These are phyloP conservation scores for Rhynchonycteris naso DNA, from an alignment of 2,797 vertebrate species.

Conservation along the genomic window DNA sequence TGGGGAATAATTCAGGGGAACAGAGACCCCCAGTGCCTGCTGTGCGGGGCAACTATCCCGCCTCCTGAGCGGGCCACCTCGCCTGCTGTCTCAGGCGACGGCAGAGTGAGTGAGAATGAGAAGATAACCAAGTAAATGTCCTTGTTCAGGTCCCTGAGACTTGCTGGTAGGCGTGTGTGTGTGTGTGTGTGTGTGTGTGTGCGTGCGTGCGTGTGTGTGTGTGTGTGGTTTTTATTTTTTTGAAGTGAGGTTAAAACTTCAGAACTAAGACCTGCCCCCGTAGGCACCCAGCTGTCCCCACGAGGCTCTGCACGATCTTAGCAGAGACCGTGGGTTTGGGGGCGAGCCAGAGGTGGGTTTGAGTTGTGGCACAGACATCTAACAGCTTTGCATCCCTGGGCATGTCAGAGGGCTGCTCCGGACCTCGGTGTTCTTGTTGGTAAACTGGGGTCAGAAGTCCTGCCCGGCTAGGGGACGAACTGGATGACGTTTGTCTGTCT, in stretches of 20 bases:
- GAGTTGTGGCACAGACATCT: not conserved
- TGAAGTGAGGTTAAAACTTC: not conserved
- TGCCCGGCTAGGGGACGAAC: not conserved
- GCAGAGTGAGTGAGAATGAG: not conserved
- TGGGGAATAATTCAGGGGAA: not conserved
- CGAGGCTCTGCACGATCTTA: not conserved
- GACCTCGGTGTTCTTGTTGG: not conserved
- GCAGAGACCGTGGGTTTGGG: conserved; percentile 24
- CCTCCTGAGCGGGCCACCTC: not conserved
- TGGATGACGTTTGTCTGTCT: not conserved
- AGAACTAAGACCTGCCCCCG: not conserved
- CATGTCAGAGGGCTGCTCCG: not conserved
- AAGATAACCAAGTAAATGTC: not conserved
- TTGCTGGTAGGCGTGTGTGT: no score
- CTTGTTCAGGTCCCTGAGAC: not conserved
- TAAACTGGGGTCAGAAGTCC: not conserved
- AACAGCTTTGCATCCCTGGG: not conserved
- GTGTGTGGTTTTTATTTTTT: no score
- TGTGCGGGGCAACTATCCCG: rapidly evolving
- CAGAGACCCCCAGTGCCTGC: not conserved
- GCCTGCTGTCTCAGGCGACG: not conserved
- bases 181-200: no score
- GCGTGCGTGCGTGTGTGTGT: no score
- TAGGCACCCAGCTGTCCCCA: not conserved
- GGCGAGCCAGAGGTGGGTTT: not conserved